A percentile compares a stretch with the other conserved stretches of the same genome.
phyloP scores from a whole-genome alignment of 2,888 invertebrate genomes.

The Macrosiphum euphorbiae region DNA sequence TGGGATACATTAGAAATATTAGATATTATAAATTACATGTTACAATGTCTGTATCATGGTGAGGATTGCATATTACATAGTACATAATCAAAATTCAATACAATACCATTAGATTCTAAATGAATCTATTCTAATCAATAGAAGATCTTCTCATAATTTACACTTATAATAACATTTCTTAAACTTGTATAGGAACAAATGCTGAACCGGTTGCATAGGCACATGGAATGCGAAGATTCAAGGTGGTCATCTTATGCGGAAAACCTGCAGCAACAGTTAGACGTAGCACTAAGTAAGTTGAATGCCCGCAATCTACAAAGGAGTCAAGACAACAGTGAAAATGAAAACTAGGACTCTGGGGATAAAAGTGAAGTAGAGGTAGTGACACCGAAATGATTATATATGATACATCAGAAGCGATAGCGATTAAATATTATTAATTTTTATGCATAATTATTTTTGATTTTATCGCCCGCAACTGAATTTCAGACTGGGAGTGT shows the following conservation, averaged over 20 bases:
- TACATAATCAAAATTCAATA: background rate
- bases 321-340: background rate
- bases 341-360: background rate
- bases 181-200: constrained; percentile 40
- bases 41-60: background rate
- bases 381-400: background rate
- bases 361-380: background rate
- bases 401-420: background rate
- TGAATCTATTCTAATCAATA: background rate
- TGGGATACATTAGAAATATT: background rate
- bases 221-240: constrained; percentile 20
- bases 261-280: constrained; percentile 19
- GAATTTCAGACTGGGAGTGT: background rate
- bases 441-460: background rate
- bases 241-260: background rate
- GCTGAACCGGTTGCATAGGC: constrained; percentile 18
- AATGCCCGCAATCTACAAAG: background rate
- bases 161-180: background rate
- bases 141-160: background rate
- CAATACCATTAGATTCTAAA: background rate
- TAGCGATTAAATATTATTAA: background rate
- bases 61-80: background rate
- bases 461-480: background rate
- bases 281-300: background rate
- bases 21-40: background rate